Percentiles rank a stretch among this genome's conserved stretches.
phyloP scores from a whole-genome alignment of 2,888 invertebrate genomes.

The Lasioglossum oenotherae region DNA sequence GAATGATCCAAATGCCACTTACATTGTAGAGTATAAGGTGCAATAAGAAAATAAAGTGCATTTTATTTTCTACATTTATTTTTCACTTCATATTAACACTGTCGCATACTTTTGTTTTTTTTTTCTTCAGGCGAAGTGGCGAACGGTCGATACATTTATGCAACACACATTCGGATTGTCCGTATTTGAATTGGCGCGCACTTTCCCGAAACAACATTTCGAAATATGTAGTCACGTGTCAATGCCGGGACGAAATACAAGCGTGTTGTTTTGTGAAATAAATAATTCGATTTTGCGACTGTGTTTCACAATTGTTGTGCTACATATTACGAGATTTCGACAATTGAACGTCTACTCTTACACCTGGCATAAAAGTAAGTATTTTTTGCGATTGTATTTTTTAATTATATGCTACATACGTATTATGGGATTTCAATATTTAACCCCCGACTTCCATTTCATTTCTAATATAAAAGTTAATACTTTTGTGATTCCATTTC shows the following conservation, averaged over 20 bases:
- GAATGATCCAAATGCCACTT: constrained; percentile 38
- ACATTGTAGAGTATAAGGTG: constrained; percentile 52
- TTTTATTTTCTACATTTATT: constrained; percentile 63
- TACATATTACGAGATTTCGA: constrained; percentile 6
- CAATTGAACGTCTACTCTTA: neutral
- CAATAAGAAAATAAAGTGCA: constrained; percentile 64
- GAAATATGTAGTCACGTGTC: constrained; percentile 42
- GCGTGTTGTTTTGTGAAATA: constrained; percentile 36
- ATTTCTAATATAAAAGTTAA: neutral
- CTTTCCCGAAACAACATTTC: neutral
- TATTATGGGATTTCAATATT: neutral
- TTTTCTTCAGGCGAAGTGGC: neutral
- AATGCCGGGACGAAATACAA: constrained; percentile 19
- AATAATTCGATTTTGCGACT: constrained; percentile 11
- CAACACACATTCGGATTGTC: neutral
- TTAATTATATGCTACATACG: neutral
- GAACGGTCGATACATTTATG: neutral
- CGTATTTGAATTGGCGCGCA: constrained; percentile 24
- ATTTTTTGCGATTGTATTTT: neutral
- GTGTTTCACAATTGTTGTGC: constrained; percentile 7
- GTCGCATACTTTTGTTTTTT: constrained; percentile 9
- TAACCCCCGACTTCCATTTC: neutral
- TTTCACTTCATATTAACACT: constrained; percentile 26
- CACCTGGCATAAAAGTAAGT: neutral
- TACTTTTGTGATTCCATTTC: constrained; percentile 7